Conservation (phyloP, 30 jellyfish, hydroid and myxozoan genomes). For the Turritopsis dohrnii region DNA sequence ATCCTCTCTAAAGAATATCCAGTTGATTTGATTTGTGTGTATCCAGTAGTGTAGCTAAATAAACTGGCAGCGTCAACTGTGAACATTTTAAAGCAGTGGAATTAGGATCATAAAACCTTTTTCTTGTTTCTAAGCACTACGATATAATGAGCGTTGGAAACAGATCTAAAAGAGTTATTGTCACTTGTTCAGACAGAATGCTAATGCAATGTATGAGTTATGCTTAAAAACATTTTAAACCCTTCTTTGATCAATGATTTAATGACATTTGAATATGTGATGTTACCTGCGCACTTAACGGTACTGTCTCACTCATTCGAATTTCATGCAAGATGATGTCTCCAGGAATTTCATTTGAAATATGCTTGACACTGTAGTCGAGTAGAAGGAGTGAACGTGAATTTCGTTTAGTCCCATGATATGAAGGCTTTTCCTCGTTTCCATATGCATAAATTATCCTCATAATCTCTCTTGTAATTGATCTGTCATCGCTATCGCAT, state of each 20-base stretch:
- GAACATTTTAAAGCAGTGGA: no score
- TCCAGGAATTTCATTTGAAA: background rate
- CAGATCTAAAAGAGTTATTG: no score
- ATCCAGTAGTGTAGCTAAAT: no score
- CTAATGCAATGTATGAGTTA: background rate
- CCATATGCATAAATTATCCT: slow-evolving; percentile 46
- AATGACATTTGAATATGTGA: background rate
- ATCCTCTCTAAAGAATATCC: background rate
- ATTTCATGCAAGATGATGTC: background rate
- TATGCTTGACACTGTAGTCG: slow-evolving; percentile 16
- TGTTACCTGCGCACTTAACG: background rate
- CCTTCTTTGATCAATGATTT: no score
- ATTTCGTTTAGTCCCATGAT: slow-evolving; percentile 26
- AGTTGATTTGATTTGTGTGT: no score
- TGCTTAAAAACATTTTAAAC: no score
- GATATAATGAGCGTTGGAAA: no score
- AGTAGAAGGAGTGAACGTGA: slow-evolving; percentile 34
- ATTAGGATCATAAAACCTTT: no score
- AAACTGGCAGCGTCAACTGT: no score
- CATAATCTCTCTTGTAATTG: slow-evolving; percentile 41
- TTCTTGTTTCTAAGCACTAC: no score
- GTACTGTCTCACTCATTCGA: background rate
- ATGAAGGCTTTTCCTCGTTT: slow-evolving; percentile 1
- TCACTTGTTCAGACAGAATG: background rate
- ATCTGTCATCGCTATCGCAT: slow-evolving; percentile 48